These are phyloP conservation scores for Hydra vulgaris DNA, from an alignment of 30 jellyfish, hydroid and myxozoan genomes.

Conservation along the genomic window DNA sequence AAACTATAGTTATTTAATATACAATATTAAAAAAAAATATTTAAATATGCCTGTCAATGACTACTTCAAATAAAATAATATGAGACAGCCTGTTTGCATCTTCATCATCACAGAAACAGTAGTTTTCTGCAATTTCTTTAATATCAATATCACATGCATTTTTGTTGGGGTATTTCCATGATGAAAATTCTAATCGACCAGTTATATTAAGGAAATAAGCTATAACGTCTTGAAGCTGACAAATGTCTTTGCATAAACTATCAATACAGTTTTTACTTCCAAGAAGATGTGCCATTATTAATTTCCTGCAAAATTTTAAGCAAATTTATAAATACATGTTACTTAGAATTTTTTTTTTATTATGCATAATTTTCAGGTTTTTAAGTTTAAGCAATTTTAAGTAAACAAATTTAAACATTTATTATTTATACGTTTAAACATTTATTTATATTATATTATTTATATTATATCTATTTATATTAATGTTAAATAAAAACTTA, in stretches of 20 bases:
- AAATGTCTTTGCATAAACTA: conserved; percentile 59
- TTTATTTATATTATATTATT: too few species aligned
- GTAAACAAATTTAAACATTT: too few species aligned
- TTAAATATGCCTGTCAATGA: conserved; percentile 63
- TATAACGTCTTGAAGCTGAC: conserved; percentile 51
- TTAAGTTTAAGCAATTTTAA: too few species aligned
- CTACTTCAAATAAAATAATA: conserved; percentile 61
- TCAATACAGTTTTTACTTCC: conserved; percentile 78
- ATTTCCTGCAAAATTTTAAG: too few species aligned
- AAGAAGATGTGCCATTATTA: conserved; percentile 67
- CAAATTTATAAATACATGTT: too few species aligned
- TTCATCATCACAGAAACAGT: conserved; percentile 55
- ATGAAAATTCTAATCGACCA: conserved; percentile 33
- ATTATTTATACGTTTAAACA: too few species aligned
- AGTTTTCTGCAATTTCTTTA: conserved; percentile 36
- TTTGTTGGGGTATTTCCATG: conserved; percentile 87
- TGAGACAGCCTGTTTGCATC: conserved; percentile 73
- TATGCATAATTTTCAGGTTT: too few species aligned
- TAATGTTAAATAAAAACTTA: too few species aligned
- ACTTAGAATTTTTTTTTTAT: too few species aligned
- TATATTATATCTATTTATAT: too few species aligned
- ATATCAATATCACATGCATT: conserved; percentile 54
- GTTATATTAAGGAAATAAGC: conserved; percentile 26
- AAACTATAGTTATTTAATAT: too few species aligned
- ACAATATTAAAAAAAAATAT: too few species aligned